Base-by-base conservation (phyloP, 2,113 vertebrate species). In the Rhabdomys dilectus region DNA sequence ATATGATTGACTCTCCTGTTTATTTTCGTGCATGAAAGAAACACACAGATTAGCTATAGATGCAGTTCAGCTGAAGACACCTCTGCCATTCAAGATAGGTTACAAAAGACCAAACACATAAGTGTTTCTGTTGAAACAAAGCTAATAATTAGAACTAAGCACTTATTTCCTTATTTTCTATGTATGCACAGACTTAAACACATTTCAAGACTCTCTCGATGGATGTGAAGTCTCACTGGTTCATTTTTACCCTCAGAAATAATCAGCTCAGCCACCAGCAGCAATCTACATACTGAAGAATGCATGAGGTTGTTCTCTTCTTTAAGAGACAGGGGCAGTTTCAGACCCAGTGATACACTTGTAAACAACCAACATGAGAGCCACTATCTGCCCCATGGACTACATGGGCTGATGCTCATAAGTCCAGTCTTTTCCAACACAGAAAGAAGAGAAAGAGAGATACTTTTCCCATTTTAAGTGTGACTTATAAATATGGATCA, bases 211-310 rank as follows among this genome's bases (percentile, higher is more conserved):
- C 95, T 76, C 81, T 96, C 97, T 73, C 87, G 87, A 98, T 98
- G 88, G 85, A 45, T 97, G 96, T 96, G 93, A 98, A 94, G 39
- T 87, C 86, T 97, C 96, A 97, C 95, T 98, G 91, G 88, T 58
- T 95, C 75, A 94, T 97, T 98, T 98, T 98, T 97, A 98, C 96
- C 98, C 89, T 97, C 93, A 97, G 98, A 98, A 98, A 98, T 97
- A 97, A 96, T 90, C 89, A 96, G 90, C 96, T 78, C 97, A 86
- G 19, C 39, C 39, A 72, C 17, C 15, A 31, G 15, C 26, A n/a
- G 92, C 97, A 96, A 91, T 96, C 95, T 90, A 96, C 89, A 88
- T 89, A 93, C 90, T 96, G 92, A 98, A 94, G 34, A 89, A 88
- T 97, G 94, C 93, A 89, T 98, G 96, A 97, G n/a, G 56, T 62